phyloP scores from a whole-genome alignment of 2,888 invertebrate genomes.

The Scrobipalpa atriplicella region DNA sequence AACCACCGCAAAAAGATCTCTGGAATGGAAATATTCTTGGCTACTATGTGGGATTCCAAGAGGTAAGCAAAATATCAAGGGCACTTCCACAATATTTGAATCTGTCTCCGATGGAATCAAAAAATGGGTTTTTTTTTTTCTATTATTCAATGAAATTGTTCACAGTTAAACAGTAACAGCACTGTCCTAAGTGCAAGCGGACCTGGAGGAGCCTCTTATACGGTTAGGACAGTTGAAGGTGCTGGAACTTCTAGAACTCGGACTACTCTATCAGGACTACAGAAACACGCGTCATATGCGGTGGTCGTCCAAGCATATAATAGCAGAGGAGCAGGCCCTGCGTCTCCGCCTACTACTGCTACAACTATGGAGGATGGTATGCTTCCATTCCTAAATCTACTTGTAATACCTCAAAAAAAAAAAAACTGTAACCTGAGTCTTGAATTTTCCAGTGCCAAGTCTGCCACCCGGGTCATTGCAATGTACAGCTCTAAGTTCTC shows the following conservation, averaged over 20 bases:
- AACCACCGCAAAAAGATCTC: constrained; percentile 91
- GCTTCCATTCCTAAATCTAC: constrained; percentile 35
- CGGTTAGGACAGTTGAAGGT: constrained; percentile 90
- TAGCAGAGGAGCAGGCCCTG: constrained; percentile 92
- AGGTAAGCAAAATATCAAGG: constrained; percentile 64
- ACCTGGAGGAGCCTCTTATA: constrained; percentile 83
- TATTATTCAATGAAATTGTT: constrained; percentile 10
- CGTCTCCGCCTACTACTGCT: constrained; percentile 90
- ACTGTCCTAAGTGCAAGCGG: constrained; percentile 72
- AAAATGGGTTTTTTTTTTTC: background rate
- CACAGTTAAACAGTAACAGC: constrained; percentile 73
- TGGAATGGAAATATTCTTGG: constrained; percentile 95
- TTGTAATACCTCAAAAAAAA: background rate
- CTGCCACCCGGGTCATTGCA: constrained; percentile 91
- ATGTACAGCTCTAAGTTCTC: constrained; percentile 91
- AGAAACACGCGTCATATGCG: constrained; percentile 91
- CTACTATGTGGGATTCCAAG: constrained; percentile 93
- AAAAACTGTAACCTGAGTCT: background rate
- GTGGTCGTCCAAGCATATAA: constrained; percentile 94
- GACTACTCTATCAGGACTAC: constrained; percentile 85
- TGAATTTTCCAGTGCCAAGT: constrained; percentile 88
- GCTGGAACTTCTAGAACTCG: constrained; percentile 87
- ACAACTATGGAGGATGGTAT: constrained; percentile 93
- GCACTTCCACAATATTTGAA: too few relatives aligned
- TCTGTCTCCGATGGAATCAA: too few relatives aligned